A percentile compares a stretch with the other conserved stretches of the same genome.
These are phyloP conservation scores for Rhabdomys dilectus DNA, from an alignment of 2,113 vertebrate genomes.

Conservation along the genomic window DNA sequence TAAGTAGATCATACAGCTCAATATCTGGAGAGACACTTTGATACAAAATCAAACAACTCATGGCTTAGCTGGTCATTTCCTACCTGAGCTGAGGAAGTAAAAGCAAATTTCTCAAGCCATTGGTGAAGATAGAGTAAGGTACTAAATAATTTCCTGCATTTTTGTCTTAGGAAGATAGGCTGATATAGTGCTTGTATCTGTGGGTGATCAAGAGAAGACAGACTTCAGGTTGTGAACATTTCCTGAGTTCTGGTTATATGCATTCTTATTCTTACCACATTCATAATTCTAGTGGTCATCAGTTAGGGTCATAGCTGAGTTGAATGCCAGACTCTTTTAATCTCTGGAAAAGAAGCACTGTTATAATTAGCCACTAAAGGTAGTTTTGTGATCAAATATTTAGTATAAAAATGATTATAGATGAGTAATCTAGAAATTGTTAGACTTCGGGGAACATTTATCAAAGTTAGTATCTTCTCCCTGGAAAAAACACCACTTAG, in stretches of 20 bases:
- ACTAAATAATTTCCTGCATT: not conserved
- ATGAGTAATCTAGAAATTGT: slow-evolving; percentile 24
- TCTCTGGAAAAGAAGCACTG: slow-evolving; percentile 11
- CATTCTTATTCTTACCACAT: not conserved
- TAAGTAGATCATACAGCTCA: not conserved
- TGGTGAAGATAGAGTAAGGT: not conserved
- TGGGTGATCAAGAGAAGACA: not conserved
- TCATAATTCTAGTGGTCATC: not conserved
- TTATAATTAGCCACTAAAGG: slow-evolving; percentile 62
- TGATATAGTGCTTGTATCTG: not conserved
- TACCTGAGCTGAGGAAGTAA: slow-evolving; percentile 8
- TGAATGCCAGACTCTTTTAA: slow-evolving; percentile 54
- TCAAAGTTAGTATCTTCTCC: slow-evolving; percentile 41
- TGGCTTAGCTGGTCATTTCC: not conserved
- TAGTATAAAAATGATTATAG: slow-evolving; percentile 36
- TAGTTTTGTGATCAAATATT: slow-evolving; percentile 52
- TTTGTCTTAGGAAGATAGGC: not conserved
- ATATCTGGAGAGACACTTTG: slow-evolving; percentile 5
- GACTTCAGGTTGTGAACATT: not conserved
- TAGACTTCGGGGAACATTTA: slow-evolving; percentile 3
- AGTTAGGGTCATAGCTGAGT: slow-evolving; percentile 31
- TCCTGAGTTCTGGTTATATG: not conserved
- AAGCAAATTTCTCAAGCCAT: not conserved
- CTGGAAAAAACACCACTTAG: not conserved
- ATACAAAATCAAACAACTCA: not conserved